Conservation (phyloP, 2,113 vertebrate genomes). For the Sturnus vulgaris region DNA sequence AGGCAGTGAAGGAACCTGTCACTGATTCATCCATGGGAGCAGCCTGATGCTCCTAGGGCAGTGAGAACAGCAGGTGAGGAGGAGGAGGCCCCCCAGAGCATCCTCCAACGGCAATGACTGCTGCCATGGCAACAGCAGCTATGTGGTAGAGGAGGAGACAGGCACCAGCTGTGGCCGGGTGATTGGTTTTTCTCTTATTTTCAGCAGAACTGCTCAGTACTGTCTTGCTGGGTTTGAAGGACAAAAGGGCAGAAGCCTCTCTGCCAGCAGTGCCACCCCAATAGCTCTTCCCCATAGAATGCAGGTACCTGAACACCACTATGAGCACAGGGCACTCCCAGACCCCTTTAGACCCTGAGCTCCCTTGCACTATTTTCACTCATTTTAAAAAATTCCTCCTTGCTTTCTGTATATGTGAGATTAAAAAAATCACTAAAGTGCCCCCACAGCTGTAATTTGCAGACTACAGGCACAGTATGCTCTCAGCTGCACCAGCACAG, state of each 20-base stretch:
- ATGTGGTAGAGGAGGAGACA: background rate
- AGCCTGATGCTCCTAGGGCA: background rate
- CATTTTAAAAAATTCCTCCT: background rate
- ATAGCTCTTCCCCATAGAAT: background rate
- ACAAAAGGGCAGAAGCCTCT: background rate
- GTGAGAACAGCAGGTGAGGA: background rate
- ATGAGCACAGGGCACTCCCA: background rate
- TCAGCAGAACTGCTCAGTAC: background rate
- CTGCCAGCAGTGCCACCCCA: background rate
- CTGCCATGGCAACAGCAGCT: conserved; percentile 50
- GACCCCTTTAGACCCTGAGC: background rate
- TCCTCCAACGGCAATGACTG: background rate
- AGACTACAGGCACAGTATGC: background rate
- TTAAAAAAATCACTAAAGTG: background rate
- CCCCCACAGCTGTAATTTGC: background rate
- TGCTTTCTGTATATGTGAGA: background rate
- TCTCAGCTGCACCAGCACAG: background rate
- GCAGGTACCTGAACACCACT: accelerated
- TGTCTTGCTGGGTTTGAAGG: background rate
- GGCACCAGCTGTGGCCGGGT: conserved; percentile 29
- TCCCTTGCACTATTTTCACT: background rate
- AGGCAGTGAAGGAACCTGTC: background rate
- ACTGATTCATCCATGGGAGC: background rate
- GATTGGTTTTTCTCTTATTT: background rate
- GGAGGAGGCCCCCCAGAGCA: background rate